phyloP scores from a whole-genome alignment of 2,888 invertebrate genomes.

The Chydorus sphaericus region DNA sequence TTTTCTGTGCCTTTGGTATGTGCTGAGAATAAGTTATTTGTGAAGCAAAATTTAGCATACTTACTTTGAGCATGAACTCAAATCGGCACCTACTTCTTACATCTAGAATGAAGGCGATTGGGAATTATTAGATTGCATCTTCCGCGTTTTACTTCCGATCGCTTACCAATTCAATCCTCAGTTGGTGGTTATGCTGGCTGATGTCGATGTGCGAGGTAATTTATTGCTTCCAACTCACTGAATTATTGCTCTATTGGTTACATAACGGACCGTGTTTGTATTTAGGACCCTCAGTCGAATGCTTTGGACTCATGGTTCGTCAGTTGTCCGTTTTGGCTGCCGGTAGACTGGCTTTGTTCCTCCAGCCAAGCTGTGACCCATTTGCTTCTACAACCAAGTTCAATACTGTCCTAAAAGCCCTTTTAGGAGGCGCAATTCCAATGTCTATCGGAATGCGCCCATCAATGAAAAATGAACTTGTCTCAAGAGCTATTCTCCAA shows the following conservation, averaged over 20 bases:
- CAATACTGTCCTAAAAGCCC: slow-evolving; percentile 67
- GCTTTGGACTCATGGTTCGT: slow-evolving; percentile 78
- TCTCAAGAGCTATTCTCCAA: slow-evolving; percentile 47
- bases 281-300: slow-evolving; percentile 79
- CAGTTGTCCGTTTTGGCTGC: slow-evolving; percentile 66
- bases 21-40: too few species aligned
- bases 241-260: slow-evolving; percentile 40
- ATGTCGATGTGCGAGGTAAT: slow-evolving; percentile 72
- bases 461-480: too few species aligned
- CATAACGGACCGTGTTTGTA: too few species aligned
- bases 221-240: background rate
- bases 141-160: slow-evolving; percentile 76
- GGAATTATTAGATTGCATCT: slow-evolving; percentile 76
- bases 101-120: slow-evolving; percentile 63
- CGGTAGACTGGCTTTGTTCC: slow-evolving; percentile 59
- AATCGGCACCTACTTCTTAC: background rate
- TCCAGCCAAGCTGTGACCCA: slow-evolving; percentile 90
- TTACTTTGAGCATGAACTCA: too few species aligned
- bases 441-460: slow-evolving; percentile 29
- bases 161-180: slow-evolving; percentile 79
- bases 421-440: slow-evolving; percentile 71
- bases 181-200: slow-evolving; percentile 73
- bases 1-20: slow-evolving; percentile 74
- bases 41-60: too few species aligned
- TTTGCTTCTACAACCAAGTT: slow-evolving; percentile 53